Evolutionary conservation across 1,140 invertebrate species (phyloP), one percentile per base, ranked within the genome.

Genomic region (Neelides sp.): DNA sequence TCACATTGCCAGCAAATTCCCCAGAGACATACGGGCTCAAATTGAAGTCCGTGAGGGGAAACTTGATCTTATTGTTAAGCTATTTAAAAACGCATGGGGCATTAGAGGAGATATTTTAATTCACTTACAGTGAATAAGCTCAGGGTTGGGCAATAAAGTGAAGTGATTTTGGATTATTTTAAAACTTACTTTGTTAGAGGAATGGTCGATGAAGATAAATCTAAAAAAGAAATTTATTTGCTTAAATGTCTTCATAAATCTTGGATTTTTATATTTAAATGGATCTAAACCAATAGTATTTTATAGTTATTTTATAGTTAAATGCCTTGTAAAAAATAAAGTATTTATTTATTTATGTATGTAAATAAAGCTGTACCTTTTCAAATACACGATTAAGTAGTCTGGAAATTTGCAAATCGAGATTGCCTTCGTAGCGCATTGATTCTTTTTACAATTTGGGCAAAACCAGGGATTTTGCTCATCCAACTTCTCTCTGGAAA

Each of bases 391-490:
- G 63, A 82, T 80, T 5, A 82, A 70, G 60, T 74, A 79, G 65
- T 79, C 76, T 5, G 80, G 79, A 64, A 76, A 80, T 55, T 75
- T 69, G 70, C 78, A 80, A 41, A 82, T 74, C 8, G 77, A 76
- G 37, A 83, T 69, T 7, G 78, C 79, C 64, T 82, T 82, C 23
- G 76, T 80, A 8, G 80, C 80, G 65, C 76, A 75, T 57, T 78
- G 78, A 59, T 80, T 80, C 50, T 69, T 69, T 58, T 76, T 68
- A 62, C 79, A 82, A 46, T 71, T 70, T 5, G 79, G 78, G 66
- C 80, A 82, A 65, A 72, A 79, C 79, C 80, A 82, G 17, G 78
- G 78, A 68, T 81, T 82, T 54, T 78, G 73, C 57, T 78, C 74
- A 63, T 81, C 79, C 56, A 82, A 65, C 23, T 71, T 71, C 66